Evolutionary conservation across 2,888 invertebrate genomes (phyloP).

Genomic region (Drosophila greeni): DNA sequence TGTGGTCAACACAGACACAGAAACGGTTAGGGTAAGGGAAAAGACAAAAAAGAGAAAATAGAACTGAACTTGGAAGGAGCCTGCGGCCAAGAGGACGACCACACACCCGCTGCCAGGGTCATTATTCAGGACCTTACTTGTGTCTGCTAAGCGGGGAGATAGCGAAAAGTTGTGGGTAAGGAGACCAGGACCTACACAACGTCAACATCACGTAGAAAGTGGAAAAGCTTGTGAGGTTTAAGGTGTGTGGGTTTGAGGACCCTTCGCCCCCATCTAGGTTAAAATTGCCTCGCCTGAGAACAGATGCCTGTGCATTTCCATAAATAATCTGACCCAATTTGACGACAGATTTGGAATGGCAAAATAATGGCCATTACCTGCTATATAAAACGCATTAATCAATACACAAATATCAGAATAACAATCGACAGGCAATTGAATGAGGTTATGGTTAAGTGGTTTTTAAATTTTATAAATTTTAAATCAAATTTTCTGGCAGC

Average conservation of each 20-base stretch:
- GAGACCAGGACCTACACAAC: background rate
- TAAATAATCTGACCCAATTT: conserved; percentile 32
- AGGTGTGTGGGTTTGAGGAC: background rate
- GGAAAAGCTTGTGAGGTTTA: conserved; percentile 1
- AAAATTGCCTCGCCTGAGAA: conserved; percentile 2
- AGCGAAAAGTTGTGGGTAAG: conserved; percentile 9
- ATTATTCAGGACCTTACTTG: conserved; percentile 42
- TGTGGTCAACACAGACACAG: conserved; percentile 60
- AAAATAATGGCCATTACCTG: background rate
- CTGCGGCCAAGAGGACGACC: conserved; percentile 21
- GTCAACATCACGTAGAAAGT: conserved; percentile 56
- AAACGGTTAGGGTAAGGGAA: conserved; percentile 8
- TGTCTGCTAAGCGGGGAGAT: conserved; percentile 19
- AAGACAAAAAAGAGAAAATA: conserved; percentile 33
- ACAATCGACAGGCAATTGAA: background rate
- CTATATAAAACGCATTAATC: conserved; percentile 3
- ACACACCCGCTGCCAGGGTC: conserved; percentile 28
- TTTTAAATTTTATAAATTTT: background rate
- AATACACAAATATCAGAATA: background rate
- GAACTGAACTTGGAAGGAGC: conserved; percentile 44
- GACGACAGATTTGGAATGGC: conserved; percentile 3
- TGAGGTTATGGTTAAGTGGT: no score
- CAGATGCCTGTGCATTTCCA: conserved; percentile 21
- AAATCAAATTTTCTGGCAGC: background rate
- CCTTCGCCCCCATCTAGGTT: background rate